A percentile compares a stretch with the other conserved stretches of the same genome.
These are phyloP conservation scores for Oryzias woworae DNA, from an alignment of 2,113 vertebrate genomes.

Conservation along the genomic window DNA sequence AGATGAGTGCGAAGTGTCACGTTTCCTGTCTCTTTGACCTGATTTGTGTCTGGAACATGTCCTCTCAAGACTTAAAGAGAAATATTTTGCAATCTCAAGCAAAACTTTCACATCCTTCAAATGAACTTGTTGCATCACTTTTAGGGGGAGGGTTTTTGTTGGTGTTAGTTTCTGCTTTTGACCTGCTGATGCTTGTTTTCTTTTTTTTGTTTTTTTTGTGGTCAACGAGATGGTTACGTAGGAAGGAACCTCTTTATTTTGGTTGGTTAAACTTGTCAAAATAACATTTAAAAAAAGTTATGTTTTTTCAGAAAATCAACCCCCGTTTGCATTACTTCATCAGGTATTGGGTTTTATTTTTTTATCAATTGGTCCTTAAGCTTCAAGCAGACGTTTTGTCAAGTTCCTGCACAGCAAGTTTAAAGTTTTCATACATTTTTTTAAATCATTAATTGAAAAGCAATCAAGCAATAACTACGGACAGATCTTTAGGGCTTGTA, in stretches of 20 bases:
- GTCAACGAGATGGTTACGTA: conserved; percentile 7
- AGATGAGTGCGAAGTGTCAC: background rate
- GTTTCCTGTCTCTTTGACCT: conserved; percentile 31
- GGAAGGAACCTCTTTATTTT: background rate
- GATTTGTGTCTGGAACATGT: conserved; percentile 8
- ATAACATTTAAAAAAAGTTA: too few relatives aligned
- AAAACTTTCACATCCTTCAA: conserved; percentile 36
- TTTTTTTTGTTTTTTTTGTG: background rate
- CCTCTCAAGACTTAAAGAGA: conserved; percentile 12
- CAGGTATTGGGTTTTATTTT: background rate
- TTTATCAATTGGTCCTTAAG: too few relatives aligned
- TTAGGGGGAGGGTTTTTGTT: conserved; percentile 1
- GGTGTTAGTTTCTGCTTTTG: background rate
- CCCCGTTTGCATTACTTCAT: background rate
- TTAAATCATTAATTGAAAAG: too few relatives aligned
- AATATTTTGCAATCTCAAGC: conserved; percentile 10
- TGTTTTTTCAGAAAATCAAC: too few relatives aligned
- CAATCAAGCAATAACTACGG: too few relatives aligned
- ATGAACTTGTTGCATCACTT: background rate
- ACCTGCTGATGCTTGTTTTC: background rate
- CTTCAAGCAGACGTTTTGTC: too few relatives aligned
- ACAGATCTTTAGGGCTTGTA: too few relatives aligned
- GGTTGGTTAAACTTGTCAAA: background rate
- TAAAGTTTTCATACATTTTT: too few relatives aligned
- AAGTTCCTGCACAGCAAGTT: too few relatives aligned